Base-by-base conservation (phyloP, 2,113 vertebrate species). In the Lota lota region DNA sequence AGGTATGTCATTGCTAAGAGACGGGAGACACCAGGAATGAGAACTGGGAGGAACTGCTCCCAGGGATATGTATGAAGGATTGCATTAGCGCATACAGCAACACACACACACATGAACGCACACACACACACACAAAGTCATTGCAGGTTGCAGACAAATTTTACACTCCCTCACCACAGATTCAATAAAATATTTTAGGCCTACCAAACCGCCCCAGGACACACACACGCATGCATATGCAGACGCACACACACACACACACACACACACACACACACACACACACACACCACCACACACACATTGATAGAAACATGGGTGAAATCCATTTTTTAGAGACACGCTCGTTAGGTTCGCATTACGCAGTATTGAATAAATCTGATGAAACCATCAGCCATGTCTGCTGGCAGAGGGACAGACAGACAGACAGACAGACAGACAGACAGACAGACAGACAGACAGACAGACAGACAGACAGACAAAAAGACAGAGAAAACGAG, bases 81-180 rank as follows among this genome's bases (percentile, higher is more conserved):
- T 24, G 4, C 24, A 24, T 24, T 24, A 24, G 24, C 59, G 12
- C 22, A 24, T 11, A 24, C 22, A 61, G 5, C 2, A 12, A 61
- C 20, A 61, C 72, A 50, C 28, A 16, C 36, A 62, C n/a, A 63
- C 56, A 61, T 8, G 8, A 19, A 15, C 53, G 12, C 53, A 54
- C 53, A 54, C 53, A 54, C 40, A 51, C 73, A 67, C 53, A 54
- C 53, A 54, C 53, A 54, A 65, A 77, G 12, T 19, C 63, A 16
- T 18, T 33, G 61, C 40, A 64, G 36, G 72, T 69, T 77, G 75
- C 79, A 84, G 75, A 68, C 60, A 11, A 47, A 81, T 84, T 84
- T 83, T 76, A 83, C 85, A 85, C 74, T 17, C 80, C 76, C 75
- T 66, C 69, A 77, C 59, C 53, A 72, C 76, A 74, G 67, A 82